Evolutionary conservation across 2,888 invertebrate species (phyloP).

Genomic region (Hirtodrosophila duncani): DNA sequence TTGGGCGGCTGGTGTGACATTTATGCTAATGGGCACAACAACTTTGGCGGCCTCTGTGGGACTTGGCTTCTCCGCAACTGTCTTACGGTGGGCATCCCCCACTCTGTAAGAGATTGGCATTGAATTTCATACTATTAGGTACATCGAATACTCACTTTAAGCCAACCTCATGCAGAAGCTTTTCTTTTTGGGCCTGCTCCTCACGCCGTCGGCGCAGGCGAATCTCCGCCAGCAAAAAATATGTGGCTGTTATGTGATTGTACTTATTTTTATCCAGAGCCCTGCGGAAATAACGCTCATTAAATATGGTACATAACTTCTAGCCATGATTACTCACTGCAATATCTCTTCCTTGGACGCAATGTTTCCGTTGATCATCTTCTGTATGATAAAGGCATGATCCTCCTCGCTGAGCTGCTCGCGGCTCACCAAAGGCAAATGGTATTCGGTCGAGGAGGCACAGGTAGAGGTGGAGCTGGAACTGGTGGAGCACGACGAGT

Average conservation of each 20-base stretch:
- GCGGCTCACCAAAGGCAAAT: conserved; percentile 90
- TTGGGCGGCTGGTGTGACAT: conserved; percentile 68
- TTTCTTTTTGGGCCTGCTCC: conserved; percentile 80
- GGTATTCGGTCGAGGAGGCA: conserved; percentile 79
- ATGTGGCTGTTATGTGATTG: conserved; percentile 98
- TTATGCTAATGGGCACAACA: conserved; percentile 72
- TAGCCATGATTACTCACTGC: conserved; percentile 82
- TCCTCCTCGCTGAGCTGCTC: conserved; percentile 95
- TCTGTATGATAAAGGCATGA: conserved; percentile 93
- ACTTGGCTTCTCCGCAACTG: conserved; percentile 51
- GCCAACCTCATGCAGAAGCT: conserved; percentile 55
- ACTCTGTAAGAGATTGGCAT: not conserved
- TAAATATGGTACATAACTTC: not conserved
- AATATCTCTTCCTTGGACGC: conserved; percentile 96
- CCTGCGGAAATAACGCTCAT: conserved; percentile 78
- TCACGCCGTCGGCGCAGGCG: conserved; percentile 89
- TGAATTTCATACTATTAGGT: not conserved
- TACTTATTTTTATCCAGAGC: conserved; percentile 97
- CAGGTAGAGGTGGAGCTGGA: conserved; percentile 6
- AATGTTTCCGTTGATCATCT: conserved; percentile 97
- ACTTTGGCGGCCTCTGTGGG: conserved; percentile 65
- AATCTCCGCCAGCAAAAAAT: conserved; percentile 96
- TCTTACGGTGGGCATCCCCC: conserved; percentile 32
- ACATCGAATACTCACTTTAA: conserved; percentile 46
- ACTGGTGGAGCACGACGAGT: conserved; percentile 54